Evolutionary conservation across 1,140 invertebrate genomes (phyloP).

Genomic region (Drosophila ironensis): DNA sequence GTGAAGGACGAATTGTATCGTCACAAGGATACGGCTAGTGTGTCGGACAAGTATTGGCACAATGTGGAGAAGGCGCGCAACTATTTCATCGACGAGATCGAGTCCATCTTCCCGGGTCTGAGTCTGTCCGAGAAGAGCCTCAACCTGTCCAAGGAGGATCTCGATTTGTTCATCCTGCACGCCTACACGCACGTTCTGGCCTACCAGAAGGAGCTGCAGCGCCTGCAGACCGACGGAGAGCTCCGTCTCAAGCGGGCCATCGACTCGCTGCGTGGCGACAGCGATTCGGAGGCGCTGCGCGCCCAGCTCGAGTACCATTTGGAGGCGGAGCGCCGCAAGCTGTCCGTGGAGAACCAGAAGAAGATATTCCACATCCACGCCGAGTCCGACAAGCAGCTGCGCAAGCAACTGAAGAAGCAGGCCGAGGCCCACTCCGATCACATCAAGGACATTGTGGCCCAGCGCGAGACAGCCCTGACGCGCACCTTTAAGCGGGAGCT

Average conservation of each 20-base stretch:
- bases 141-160: constrained; percentile 85
- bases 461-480: constrained; percentile 88
- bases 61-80: constrained; percentile 86
- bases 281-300: constrained; percentile 80
- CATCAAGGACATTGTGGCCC: constrained; percentile 87
- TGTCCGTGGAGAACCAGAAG: constrained; percentile 84
- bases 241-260: constrained; percentile 85
- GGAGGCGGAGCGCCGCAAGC: constrained; percentile 83
- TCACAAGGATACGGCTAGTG: constrained; percentile 83
- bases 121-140: constrained; percentile 86
- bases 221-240: constrained; percentile 86
- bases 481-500: constrained; percentile 85
- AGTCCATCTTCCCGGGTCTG: constrained; percentile 87
- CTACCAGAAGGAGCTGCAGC: constrained; percentile 88
- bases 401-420: constrained; percentile 90
- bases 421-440: constrained; percentile 92
- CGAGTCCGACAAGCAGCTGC: constrained; percentile 88
- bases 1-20: constrained; percentile 85
- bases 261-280: constrained; percentile 83
- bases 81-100: constrained; percentile 88
- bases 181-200: constrained; percentile 86
- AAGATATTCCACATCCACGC: constrained; percentile 84
- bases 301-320: constrained; percentile 83
- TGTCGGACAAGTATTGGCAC: constrained; percentile 88
- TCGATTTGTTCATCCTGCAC: constrained; percentile 87